phyloP scores from a whole-genome alignment of 2,113 vertebrate species.

The Pseudonaja textilis region DNA sequence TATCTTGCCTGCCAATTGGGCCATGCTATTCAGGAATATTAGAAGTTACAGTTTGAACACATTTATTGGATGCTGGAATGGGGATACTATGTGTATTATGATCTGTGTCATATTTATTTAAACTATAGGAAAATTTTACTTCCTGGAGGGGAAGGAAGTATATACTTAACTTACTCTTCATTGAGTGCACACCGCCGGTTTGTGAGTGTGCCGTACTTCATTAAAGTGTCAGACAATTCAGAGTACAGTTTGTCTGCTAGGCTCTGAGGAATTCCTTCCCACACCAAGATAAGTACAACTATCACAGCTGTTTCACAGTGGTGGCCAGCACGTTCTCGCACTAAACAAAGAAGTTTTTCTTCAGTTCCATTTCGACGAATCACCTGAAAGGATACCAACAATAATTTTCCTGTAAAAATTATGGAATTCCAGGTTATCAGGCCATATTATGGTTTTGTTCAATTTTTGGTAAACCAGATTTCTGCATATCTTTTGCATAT shows the following conservation, averaged over 20 bases:
- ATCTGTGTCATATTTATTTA: neutral
- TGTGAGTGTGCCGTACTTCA: slow-evolving; percentile 84
- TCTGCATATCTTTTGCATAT: neutral
- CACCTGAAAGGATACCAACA: slow-evolving; percentile 73
- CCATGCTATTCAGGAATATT: neutral
- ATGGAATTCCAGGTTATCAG: slow-evolving; percentile 9
- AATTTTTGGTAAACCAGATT: neutral
- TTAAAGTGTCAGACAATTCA: slow-evolving; percentile 84
- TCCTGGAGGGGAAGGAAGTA: neutral
- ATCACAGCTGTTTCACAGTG: slow-evolving; percentile 86
- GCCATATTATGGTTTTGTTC: rapidly evolving
- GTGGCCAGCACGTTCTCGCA: slow-evolving; percentile 87
- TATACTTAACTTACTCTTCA: slow-evolving; percentile 86
- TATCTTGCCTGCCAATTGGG: neutral
- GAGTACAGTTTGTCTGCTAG: slow-evolving; percentile 87
- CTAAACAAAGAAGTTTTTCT: slow-evolving; percentile 92
- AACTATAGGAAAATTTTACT: neutral
- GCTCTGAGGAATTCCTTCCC: slow-evolving; percentile 85
- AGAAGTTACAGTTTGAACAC: neutral
- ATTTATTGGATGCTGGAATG: neutral
- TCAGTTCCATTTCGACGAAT: slow-evolving; percentile 84
- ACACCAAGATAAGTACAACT: slow-evolving; percentile 89
- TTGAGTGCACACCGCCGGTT: slow-evolving; percentile 92
- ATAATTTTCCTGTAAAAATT: slow-evolving; percentile 19
- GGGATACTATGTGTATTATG: neutral